Evolutionary conservation across 2,797 vertebrate species (phyloP).

Genomic region (Nothura maculosa): DNA sequence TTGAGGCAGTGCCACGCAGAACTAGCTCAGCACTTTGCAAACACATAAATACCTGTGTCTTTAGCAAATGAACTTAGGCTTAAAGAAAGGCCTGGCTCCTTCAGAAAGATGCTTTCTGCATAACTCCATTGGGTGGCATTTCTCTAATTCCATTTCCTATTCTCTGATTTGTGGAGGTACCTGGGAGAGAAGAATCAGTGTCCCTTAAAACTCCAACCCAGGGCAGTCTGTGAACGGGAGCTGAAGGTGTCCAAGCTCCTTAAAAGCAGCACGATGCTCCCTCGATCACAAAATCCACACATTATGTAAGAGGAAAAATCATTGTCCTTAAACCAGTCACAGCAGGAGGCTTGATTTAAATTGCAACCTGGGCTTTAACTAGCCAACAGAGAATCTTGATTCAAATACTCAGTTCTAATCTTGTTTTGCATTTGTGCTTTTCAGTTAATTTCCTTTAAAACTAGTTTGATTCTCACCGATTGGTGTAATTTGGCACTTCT

Average conservation of each 20-base stretch:
- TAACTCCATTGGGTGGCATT: not conserved
- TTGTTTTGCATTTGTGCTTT: constrained; percentile 67
- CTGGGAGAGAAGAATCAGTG: constrained; percentile 6
- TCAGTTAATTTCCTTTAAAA: constrained; percentile 65
- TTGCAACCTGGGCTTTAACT: constrained; percentile 50
- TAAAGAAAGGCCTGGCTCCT: not conserved
- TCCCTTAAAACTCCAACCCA: not conserved
- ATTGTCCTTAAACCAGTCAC: constrained; percentile 38
- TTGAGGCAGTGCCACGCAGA: not conserved
- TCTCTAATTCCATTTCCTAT: not conserved
- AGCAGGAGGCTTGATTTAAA: constrained; percentile 40
- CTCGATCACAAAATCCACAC: not conserved
- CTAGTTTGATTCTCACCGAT: constrained; percentile 58
- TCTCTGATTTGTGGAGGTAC: not conserved
- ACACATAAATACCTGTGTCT: not conserved
- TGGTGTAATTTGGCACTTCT: constrained; percentile 68
- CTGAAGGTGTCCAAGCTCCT: not conserved
- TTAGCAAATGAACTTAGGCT: not conserved
- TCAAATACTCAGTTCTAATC: constrained; percentile 75
- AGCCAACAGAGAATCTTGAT: constrained; percentile 53
- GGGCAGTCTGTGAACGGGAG: not conserved
- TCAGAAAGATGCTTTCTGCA: not conserved
- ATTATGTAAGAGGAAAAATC: not conserved
- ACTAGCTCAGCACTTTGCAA: not conserved
- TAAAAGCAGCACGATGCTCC: not conserved